Evolutionary conservation across 2,888 invertebrate species (phyloP), one percentile per base, ranked within the genome.

Genomic region (Limnephilus auricula): DNA sequence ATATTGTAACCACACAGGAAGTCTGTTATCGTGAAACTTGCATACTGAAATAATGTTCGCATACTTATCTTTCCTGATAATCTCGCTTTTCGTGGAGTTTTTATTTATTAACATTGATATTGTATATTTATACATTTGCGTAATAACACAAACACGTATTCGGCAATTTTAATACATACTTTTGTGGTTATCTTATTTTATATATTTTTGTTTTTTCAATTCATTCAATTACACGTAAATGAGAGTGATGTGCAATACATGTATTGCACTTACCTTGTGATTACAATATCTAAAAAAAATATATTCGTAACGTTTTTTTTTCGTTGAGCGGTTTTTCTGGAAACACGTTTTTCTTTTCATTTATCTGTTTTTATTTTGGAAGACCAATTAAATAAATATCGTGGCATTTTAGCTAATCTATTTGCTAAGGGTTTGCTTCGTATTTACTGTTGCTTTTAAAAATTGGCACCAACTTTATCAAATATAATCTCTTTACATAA

Each of bases 1-100:
- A 84, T 84, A 34, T 37, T 15, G 31, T 82, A 84, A 84, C 84
- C 84, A 40, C 37, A 40, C 84, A 40, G 34, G 84, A 84, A 84
- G 84, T 40, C 3, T 40, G 84, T 84, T 34, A 84, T 84, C 84
- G 84, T 40, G 37, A 15, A 37, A 80, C 80, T 32, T 80, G 80
- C 80, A 80, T 80, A 80, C 80, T 80, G 79, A 79, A 79, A 31
- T 79, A 79, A 30, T 31, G 79, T 79, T 79, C 30, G 32, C 80
- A 37, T 1, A 37, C 37, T 34, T 83, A 83, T 83, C 83, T 34
- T 25, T n/a, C 37, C 83, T 83, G 34, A 83, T 80, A 32, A 80
- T 83, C 25, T 65, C 25, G 65, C 65, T 65, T 65, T 65, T 65
- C 25, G 65, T 65, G 25, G 65, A 65, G 25, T 65, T 65, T n/a